A percentile compares a stretch with the other conserved stretches of the same genome.
Conservation (phyloP, 2,113 vertebrate species). For the Podilymbus podiceps region DNA sequence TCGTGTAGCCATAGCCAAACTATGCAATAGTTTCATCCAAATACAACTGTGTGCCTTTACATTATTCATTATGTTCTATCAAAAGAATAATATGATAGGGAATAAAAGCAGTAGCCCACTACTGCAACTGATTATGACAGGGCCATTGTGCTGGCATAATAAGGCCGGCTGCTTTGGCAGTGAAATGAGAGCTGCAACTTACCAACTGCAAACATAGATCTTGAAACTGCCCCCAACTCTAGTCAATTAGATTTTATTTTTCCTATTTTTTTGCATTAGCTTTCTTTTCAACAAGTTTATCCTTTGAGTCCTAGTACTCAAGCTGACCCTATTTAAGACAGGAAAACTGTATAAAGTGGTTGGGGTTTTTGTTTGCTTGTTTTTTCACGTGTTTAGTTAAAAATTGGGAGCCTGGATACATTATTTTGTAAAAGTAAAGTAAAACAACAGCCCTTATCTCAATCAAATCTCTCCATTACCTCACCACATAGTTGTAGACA, state of each 20-base stretch:
- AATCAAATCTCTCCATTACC: neutral
- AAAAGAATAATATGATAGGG: constrained; percentile 33
- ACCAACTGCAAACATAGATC: neutral
- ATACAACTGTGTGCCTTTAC: constrained; percentile 30
- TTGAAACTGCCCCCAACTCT: neutral
- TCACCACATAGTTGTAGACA: fast-evolving
- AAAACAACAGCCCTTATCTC: neutral
- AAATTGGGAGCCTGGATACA: neutral
- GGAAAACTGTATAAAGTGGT: neutral
- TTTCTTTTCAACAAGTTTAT: neutral
- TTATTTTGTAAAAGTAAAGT: neutral
- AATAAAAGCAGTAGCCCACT: constrained; percentile 48
- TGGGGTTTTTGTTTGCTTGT: too few relatives aligned
- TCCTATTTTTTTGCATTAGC: neutral
- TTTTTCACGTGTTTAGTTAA: neutral
- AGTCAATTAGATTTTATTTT: neutral
- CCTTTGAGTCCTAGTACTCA: neutral
- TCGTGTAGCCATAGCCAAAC: neutral
- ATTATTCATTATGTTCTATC: constrained; percentile 41
- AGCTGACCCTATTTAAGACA: neutral
- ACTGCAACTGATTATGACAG: constrained; percentile 41
- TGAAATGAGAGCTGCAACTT: neutral
- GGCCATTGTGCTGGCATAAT: constrained; percentile 30
- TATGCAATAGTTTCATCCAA: neutral
- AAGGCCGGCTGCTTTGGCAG: constrained; percentile 19